phyloP scores from a whole-genome alignment of 2,113 vertebrate genomes.

The Psilopogon haemacephalus region DNA sequence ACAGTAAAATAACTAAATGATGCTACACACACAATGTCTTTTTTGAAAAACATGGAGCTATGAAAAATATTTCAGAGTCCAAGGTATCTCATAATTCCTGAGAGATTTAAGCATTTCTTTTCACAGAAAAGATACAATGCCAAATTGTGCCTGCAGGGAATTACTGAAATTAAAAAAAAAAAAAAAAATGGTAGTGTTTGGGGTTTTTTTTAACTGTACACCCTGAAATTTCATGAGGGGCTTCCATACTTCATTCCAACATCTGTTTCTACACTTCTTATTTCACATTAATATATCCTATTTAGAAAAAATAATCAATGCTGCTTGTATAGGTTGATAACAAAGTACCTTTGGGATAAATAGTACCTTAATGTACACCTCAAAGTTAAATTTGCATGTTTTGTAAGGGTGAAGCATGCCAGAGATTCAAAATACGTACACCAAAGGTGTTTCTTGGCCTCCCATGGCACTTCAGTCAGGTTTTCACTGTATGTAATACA shows the following conservation, averaged over 20 bases:
- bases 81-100: constrained; percentile 11
- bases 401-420: neutral
- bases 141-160: neutral
- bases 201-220: neutral
- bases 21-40: neutral
- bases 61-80: neutral
- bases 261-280: neutral
- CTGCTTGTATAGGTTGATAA: neutral
- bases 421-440: neutral
- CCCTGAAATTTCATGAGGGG: neutral
- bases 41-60: neutral
- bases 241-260: neutral
- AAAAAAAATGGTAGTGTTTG: neutral
- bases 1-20: neutral
- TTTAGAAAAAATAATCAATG: neutral
- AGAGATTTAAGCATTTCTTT: constrained; percentile 35
- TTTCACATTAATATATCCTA: neutral
- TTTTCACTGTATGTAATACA: neutral
- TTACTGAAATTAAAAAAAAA: neutral
- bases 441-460: neutral
- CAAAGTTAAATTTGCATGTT: neutral
- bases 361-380: neutral
- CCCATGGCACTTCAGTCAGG: neutral
- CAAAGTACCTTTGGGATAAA: neutral
- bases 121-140: neutral